Percentiles rank a stretch among this genome's conserved stretches.
These are phyloP conservation scores for Dysmachus trigonus DNA, from an alignment of 2,888 invertebrate species.

Conservation along the genomic window DNA sequence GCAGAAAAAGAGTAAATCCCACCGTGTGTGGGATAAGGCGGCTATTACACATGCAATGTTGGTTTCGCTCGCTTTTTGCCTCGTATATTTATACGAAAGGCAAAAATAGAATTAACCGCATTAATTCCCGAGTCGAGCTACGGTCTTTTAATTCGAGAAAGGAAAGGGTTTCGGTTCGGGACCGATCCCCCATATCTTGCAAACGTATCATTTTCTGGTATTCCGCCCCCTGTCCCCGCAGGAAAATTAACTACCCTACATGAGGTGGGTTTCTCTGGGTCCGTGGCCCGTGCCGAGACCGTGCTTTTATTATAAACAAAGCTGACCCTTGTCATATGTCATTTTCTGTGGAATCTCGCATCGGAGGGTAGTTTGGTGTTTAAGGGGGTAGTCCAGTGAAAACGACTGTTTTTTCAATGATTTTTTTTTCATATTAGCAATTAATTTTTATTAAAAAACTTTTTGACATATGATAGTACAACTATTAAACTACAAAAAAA, in stretches of 20 bases:
- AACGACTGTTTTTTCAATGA: too few species aligned
- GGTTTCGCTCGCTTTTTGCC: neutral
- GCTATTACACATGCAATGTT: neutral
- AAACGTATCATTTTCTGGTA: neutral
- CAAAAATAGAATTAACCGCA: constrained; percentile 19
- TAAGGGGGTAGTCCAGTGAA: too few species aligned
- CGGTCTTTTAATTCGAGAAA: constrained; percentile 4
- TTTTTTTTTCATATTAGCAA: too few species aligned
- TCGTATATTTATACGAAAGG: neutral
- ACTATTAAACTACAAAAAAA: too few species aligned
- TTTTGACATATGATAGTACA: too few species aligned
- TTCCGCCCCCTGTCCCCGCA: neutral
- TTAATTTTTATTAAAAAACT: too few species aligned
- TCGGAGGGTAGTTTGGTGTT: constrained; percentile 18
- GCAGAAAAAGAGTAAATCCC: neutral
- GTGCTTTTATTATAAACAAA: constrained; percentile 40
- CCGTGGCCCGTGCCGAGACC: neutral
- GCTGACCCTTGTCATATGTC: constrained; percentile 40
- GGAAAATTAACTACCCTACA: constrained; percentile 24
- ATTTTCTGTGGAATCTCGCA: constrained; percentile 8
- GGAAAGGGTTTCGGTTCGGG: neutral
- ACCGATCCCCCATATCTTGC: neutral
- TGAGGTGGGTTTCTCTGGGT: neutral
- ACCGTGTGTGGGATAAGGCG: neutral
- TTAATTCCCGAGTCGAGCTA: constrained; percentile 14